Evolutionary conservation across 30 jellyfish, hydroid and myxozoan genomes (phyloP).

Genomic region (Aurelia aurita): DNA sequence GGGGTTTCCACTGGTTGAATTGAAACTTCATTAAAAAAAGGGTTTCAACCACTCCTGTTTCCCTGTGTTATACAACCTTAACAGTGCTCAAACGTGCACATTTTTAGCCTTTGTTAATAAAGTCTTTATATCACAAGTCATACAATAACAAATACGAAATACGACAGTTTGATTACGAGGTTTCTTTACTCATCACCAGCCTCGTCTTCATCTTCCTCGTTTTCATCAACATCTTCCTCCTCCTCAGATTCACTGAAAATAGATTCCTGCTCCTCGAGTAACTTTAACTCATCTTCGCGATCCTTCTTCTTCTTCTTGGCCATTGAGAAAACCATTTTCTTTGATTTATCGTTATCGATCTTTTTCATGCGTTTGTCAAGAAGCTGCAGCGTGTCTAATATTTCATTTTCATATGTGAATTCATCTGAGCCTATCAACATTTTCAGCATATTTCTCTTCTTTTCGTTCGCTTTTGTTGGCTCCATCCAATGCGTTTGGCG

Average conservation of each 20-base stretch:
- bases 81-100: no score
- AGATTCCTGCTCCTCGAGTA: conserved; percentile 41
- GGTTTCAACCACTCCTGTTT: no score
- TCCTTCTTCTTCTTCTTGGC: conserved; percentile 79
- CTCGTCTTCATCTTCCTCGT: conserved; percentile 14
- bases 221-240: conserved; percentile 52
- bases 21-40: no score
- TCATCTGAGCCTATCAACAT: conserved; percentile 79
- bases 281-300: conserved; percentile 50
- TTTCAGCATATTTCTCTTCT: conserved; percentile 62
- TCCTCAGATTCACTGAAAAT: conserved; percentile 51
- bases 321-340: conserved; percentile 57
- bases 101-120: no score
- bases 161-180: no score
- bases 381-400: conserved; percentile 58
- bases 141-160: background rate
- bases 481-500: conserved; percentile 85
- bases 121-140: background rate
- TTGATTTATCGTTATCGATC: conserved; percentile 31
- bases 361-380: conserved; percentile 71
- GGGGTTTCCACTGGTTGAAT: no score
- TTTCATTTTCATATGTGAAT: conserved; percentile 71
- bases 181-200: conserved; percentile 20
- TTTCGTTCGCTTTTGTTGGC: conserved; percentile 68
- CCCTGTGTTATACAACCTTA: no score